Conservation (phyloP, 2,113 vertebrate species). For the Hippocampus guttulatus region DNA sequence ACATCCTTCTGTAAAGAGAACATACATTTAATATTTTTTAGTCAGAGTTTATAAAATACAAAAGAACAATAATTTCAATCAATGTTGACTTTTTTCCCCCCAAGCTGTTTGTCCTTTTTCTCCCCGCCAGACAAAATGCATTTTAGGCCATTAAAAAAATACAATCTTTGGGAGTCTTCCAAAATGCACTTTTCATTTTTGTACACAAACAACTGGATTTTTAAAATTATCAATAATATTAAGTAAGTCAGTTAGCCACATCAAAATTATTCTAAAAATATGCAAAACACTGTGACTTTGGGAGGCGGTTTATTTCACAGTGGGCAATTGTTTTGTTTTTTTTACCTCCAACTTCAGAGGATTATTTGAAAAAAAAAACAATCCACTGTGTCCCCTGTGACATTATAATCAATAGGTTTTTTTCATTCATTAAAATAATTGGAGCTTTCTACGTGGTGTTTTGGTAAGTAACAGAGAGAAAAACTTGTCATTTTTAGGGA, state of each 20-base stretch:
- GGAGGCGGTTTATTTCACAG: background rate
- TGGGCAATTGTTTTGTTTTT: background rate
- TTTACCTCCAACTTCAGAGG: background rate
- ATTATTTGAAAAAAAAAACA: background rate
- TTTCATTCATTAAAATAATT: background rate
- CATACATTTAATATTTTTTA: background rate
- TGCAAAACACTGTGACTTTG: background rate
- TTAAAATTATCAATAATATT: background rate
- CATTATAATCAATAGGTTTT: background rate
- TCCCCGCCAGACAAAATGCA: background rate
- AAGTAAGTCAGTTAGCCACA: background rate
- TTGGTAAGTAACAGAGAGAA: background rate
- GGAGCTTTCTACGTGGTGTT: background rate
- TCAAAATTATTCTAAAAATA: background rate
- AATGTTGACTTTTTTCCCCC: background rate
- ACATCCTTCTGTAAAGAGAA: conserved; percentile 72
- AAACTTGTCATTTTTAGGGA: background rate
- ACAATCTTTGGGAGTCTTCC: too few species aligned
- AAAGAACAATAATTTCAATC: background rate
- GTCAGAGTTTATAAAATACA: background rate
- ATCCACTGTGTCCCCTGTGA: background rate
- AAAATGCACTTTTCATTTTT: background rate
- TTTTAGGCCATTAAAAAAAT: background rate
- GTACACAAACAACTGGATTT: background rate
- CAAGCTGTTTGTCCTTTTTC: background rate